A percentile compares a stretch with the other conserved stretches of the same genome.
Conservation (phyloP, 2,113 vertebrate species). For the Rostratula benghalensis region DNA sequence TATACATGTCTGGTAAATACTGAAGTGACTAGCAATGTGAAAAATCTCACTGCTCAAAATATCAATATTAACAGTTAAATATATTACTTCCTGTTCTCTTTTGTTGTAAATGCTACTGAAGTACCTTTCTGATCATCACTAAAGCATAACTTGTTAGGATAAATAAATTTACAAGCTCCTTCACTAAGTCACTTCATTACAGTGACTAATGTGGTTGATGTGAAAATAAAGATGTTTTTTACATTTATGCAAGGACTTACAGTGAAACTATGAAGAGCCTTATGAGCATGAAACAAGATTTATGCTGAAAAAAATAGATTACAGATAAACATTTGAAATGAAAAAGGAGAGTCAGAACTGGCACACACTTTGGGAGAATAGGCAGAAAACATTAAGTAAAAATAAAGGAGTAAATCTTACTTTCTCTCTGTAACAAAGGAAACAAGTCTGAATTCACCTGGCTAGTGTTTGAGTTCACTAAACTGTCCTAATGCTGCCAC, state of each 20-base stretch:
- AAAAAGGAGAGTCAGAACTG: constrained; percentile 10
- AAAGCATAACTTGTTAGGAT: not conserved
- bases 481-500: constrained; percentile 31
- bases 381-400: constrained; percentile 6
- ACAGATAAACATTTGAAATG: constrained; percentile 8
- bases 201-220: not conserved
- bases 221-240: not conserved
- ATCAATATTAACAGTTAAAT: not conserved
- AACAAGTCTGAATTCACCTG: not conserved
- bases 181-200: not conserved
- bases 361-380: not conserved
- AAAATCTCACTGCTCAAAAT: not conserved
- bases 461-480: not conserved
- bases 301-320: constrained; percentile 17
- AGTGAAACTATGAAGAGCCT: not conserved
- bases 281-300: constrained; percentile 14
- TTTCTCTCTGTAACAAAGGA: not conserved
- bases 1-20: not conserved
- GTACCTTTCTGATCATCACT: not conserved
- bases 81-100: not conserved
- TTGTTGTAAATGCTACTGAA: not conserved
- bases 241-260: not conserved
- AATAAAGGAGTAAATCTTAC: constrained; percentile 22
- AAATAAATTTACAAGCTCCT: not conserved
- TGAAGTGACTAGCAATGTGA: not conserved